These are phyloP conservation scores for Gambusia holbrooki DNA, from an alignment of 2,113 vertebrate genomes.

Conservation along the genomic window DNA sequence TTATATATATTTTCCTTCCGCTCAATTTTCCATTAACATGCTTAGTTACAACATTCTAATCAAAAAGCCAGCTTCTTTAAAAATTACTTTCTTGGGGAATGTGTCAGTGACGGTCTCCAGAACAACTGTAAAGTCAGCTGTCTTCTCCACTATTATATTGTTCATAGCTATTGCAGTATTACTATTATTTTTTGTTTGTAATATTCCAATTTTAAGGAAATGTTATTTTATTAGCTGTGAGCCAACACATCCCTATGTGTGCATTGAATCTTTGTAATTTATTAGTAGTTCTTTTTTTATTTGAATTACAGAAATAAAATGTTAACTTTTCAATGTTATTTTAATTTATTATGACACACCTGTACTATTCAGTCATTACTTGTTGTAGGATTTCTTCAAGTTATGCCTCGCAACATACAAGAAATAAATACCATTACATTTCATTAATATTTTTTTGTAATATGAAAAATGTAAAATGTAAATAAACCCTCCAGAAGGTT, in stretches of 20 bases:
- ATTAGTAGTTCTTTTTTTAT: background rate
- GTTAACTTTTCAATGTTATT: background rate
- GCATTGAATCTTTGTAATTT: background rate
- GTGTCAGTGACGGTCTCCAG: background rate
- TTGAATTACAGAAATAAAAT: background rate
- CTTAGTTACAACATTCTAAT: background rate
- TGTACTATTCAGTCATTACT: background rate
- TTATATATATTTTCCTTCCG: background rate
- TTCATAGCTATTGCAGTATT: too few relatives aligned
- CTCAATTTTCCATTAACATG: background rate
- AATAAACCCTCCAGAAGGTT: background rate
- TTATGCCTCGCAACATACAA: background rate
- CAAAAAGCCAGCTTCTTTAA: too few relatives aligned
- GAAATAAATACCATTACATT: background rate
- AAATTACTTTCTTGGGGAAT: background rate
- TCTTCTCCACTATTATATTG: too few relatives aligned
- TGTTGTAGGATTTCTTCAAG: background rate
- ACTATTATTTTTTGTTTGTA: too few relatives aligned
- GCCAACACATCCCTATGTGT: background rate
- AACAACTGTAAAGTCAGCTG: background rate
- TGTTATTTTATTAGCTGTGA: background rate
- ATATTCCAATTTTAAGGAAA: too few relatives aligned
- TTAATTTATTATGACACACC: background rate
- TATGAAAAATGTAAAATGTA: background rate
- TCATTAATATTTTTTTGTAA: background rate